A percentile compares a stretch with the other conserved stretches of the same genome.
Evolutionary conservation across 2,113 vertebrate genomes (phyloP).

Genomic region (Athene cunicularia): DNA sequence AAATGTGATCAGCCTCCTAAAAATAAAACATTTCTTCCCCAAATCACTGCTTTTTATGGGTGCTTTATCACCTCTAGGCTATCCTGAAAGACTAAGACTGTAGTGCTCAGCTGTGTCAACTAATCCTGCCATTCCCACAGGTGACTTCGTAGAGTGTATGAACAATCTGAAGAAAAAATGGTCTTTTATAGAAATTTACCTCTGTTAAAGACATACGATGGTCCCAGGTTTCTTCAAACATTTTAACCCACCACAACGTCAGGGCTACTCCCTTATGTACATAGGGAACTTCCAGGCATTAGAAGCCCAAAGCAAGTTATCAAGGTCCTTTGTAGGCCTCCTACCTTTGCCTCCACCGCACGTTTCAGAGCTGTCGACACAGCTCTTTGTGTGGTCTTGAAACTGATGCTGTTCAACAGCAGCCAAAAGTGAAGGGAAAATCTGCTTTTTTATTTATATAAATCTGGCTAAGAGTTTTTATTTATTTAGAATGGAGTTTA

Average conservation of each 20-base stretch:
- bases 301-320: neutral
- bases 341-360: neutral
- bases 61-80: neutral
- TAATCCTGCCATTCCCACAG: neutral
- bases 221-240: neutral
- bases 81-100: neutral
- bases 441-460: constrained; percentile 74
- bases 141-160: neutral
- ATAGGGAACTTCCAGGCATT: neutral
- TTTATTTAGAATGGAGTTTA: constrained; percentile 83
- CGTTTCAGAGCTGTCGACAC: constrained; percentile 39
- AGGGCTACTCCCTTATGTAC: neutral
- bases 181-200: neutral
- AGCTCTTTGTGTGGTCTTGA: constrained; percentile 74
- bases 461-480: constrained; percentile 77
- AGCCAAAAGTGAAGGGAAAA: constrained; percentile 58
- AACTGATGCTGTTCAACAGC: constrained; percentile 61
- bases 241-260: neutral
- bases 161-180: neutral
- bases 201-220: neutral
- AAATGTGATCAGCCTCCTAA: neutral
- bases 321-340: neutral
- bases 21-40: neutral
- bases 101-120: neutral
- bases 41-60: neutral